phyloP scores from a whole-genome alignment of 37 sponge, comb jelly and placozoan genomes.

The Oopsacas minuta region DNA sequence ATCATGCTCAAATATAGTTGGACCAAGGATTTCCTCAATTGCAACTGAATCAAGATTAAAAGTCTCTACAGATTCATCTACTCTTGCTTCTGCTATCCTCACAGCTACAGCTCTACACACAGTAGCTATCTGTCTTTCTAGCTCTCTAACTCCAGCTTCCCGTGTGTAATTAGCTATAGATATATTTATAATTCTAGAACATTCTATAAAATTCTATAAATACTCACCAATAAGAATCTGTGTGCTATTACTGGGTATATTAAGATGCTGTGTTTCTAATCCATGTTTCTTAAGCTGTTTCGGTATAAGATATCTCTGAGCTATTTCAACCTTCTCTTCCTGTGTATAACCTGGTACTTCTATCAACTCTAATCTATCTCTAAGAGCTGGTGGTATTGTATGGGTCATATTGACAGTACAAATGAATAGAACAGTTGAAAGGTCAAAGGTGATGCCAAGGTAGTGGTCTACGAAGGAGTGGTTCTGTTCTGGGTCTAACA shows the following conservation, averaged over 20 bases:
- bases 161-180: conserved; percentile 50
- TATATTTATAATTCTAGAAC: background rate
- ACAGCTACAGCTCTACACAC: conserved; percentile 69
- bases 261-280: background rate
- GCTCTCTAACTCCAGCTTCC: conserved; percentile 73
- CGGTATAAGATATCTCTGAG: conserved; percentile 48
- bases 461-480: conserved; percentile 71
- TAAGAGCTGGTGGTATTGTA: conserved; percentile 56
- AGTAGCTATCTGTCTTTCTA: conserved; percentile 59
- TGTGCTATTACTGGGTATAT: background rate
- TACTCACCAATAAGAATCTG: background rate
- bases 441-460: conserved; percentile 20
- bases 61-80: background rate
- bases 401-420: conserved; percentile 73
- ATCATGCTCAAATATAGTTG: conserved; percentile 46
- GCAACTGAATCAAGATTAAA: background rate
- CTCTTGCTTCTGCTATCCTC: conserved; percentile 36
- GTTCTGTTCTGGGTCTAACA: conserved; percentile 88
- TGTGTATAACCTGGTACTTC: conserved; percentile 62
- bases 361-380: conserved; percentile 81
- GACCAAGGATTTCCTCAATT: conserved; percentile 24
- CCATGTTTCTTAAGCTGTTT: conserved; percentile 53
- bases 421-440: conserved; percentile 49
- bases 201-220: background rate
- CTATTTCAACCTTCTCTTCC: conserved; percentile 81